phyloP scores from a whole-genome alignment of 1,140 invertebrate genomes.

The Arion vulgaris region DNA sequence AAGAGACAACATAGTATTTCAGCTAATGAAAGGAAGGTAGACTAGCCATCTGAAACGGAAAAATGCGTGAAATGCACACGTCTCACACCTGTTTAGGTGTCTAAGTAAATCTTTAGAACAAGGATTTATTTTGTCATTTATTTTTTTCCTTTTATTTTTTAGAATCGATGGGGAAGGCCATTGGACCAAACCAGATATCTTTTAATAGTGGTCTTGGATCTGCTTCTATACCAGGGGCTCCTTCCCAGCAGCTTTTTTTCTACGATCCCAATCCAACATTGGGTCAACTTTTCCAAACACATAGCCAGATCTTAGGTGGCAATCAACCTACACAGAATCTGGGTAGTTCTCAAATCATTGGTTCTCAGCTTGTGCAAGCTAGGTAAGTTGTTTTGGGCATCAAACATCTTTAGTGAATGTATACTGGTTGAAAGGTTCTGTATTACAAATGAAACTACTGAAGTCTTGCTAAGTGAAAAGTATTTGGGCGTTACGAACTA shows the following conservation, averaged over 20 bases:
- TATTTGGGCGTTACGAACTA: too few species aligned
- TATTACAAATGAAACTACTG: too few species aligned
- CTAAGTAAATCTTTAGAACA: too few species aligned
- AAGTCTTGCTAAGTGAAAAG: too few species aligned
- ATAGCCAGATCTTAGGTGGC: constrained; percentile 63
- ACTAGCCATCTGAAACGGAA: too few species aligned
- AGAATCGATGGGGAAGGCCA: constrained; percentile 42
- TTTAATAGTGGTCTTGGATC: constrained; percentile 77
- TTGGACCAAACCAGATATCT: constrained; percentile 77
- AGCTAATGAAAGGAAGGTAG: too few species aligned
- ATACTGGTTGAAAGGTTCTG: too few species aligned
- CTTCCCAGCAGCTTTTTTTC: constrained; percentile 53
- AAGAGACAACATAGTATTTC: too few species aligned
- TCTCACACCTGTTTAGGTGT: too few species aligned
- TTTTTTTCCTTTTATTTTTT: constrained; percentile 4
- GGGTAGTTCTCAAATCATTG: constrained; percentile 74
- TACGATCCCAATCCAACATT: constrained; percentile 57
- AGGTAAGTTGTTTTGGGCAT: constrained; percentile 46
- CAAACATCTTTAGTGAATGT: neutral
- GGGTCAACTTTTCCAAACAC: constrained; percentile 47
- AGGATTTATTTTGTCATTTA: too few species aligned
- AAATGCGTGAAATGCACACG: too few species aligned
- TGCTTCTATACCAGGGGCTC: constrained; percentile 71
- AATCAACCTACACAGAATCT: constrained; percentile 65
- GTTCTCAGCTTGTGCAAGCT: constrained; percentile 78